phyloP scores from a whole-genome alignment of 2,888 invertebrate genomes.

The Scaptomyza parva region DNA sequence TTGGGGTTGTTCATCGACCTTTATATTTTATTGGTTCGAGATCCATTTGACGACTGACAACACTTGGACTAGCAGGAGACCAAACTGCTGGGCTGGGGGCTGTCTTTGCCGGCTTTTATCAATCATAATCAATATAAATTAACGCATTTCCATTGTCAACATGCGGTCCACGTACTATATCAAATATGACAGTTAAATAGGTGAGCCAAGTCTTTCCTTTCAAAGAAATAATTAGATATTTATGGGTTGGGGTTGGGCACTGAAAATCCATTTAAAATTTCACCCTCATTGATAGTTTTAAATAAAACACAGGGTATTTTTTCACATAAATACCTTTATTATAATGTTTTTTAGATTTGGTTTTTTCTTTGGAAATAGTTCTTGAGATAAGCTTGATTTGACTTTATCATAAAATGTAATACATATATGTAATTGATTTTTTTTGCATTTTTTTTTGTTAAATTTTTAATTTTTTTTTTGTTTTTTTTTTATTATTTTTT shows the following conservation, averaged over 20 bases:
- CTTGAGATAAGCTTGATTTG: conserved; percentile 82
- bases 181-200: conserved; percentile 47
- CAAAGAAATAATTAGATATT: background rate
- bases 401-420: conserved; percentile 79
- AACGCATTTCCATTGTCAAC: conserved; percentile 46
- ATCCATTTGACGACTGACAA: conserved; percentile 8
- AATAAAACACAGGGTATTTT: conserved; percentile 36
- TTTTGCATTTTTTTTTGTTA: conserved; percentile 22
- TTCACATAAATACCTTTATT: conserved; percentile 81
- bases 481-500: conserved; percentile 26
- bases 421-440: conserved; percentile 67
- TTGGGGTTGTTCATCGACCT: background rate
- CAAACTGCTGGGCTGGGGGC: background rate
- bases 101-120: conserved; percentile 37
- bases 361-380: conserved; percentile 76
- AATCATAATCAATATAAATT: conserved; percentile 63
- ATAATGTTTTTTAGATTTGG: conserved; percentile 69
- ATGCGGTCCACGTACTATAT: conserved; percentile 44
- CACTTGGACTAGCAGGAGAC: background rate
- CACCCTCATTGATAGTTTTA: background rate
- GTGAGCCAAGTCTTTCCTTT: conserved; percentile 22
- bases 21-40: background rate
- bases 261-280: background rate
- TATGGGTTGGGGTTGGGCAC: too few relatives aligned
- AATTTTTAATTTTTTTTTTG: conserved; percentile 12